Evolutionary conservation across 2,113 vertebrate species (phyloP).

Genomic region (Entosphenus tridentatus): DNA sequence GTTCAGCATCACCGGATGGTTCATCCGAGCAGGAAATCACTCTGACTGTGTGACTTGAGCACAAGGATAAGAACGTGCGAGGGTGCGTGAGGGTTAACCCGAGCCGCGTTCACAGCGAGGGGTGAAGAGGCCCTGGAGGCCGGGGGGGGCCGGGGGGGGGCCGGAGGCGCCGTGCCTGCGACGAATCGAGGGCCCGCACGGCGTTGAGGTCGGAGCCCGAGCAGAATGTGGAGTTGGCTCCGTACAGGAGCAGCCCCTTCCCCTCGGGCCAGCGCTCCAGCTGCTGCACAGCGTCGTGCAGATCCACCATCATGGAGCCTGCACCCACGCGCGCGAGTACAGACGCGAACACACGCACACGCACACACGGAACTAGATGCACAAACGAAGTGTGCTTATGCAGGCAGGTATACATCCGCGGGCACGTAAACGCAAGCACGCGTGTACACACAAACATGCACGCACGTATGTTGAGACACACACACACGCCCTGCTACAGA

Average conservation of each 20-base stretch:
- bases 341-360: neutral
- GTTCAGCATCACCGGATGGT: no score
- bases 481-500: no score
- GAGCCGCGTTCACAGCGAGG: neutral
- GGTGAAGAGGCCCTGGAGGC: neutral
- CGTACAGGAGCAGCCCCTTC: conserved; percentile 59
- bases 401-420: neutral
- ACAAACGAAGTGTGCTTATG: neutral
- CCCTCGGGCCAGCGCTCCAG: conserved; percentile 67
- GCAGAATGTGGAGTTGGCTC: conserved; percentile 59
- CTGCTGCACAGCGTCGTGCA: conserved; percentile 47
- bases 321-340: conserved; percentile 8
- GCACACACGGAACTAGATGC: neutral
- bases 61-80: neutral
- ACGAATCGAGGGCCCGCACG: conserved; percentile 24
- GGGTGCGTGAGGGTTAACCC: neutral
- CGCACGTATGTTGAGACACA: no score
- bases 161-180: neutral
- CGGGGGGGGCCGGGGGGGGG: no score
- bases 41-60: neutral
- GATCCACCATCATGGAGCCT: conserved; percentile 81
- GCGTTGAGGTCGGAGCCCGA: conserved; percentile 69
- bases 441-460: neutral
- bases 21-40: no score
- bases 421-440: neutral